Evolutionary conservation across 2,888 invertebrate genomes (phyloP), one percentile per base, ranked within the genome.

Genomic region (Hoplodrina ambigua): DNA sequence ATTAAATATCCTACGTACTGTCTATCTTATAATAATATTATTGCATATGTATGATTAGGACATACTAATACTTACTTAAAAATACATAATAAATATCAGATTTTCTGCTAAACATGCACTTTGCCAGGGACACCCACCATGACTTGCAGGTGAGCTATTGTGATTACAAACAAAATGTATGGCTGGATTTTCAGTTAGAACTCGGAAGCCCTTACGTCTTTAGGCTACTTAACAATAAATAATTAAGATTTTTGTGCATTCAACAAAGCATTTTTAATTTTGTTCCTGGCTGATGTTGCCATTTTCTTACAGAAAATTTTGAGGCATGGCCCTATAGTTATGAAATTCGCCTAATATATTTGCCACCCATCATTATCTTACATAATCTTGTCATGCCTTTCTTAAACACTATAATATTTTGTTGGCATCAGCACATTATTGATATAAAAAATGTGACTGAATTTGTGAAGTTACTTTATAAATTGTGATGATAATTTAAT

Each of bases 401-500:
- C 63, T 59, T 70, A 63, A 58, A 72, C 11, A 57, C 53, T 54
- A 76, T 55, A 30, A 41, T 25, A 25, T 64, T 57, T 71, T 62
- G 46, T 71, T 72, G 59, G 63, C 41, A 50, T 54, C 63, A 30
- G 64, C 69, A 71, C 68, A 69, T 73, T 66, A 78, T 70, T 59
- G 13, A 76, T 79, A 75, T 55, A 65, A 62, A 2, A 25, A 81
- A 77, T 86, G 86, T 86, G 85, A 87, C 81, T 71, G 69, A 70
- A 71, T 84, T 88, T 87, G 86, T 86, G 83, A 84, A 76, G 69
- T 75, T 66, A 74, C 46, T 69, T 49, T 62, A 61, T 60, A 73
- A 70, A 78, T 84, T 86, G 84, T 87, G 88, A 88, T 87, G 88
- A 79, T 84, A 81, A 69, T 72, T 78, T 82, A 80, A 81, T 82